Conservation (phyloP, 2,113 vertebrate genomes). For the Petaurus breviceps region DNA sequence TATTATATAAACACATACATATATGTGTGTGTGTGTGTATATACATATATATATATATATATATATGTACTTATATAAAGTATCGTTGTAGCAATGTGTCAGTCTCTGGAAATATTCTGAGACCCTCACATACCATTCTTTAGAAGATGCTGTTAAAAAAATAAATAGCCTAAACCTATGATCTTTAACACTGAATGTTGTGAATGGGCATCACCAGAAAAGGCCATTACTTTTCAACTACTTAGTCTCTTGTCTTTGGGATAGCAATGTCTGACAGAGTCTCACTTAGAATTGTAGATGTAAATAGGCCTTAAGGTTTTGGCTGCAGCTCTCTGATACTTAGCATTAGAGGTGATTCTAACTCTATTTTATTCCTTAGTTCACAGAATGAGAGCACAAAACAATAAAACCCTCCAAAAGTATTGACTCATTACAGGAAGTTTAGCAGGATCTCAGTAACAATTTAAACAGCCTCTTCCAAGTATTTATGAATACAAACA, state of each 20-base stretch:
- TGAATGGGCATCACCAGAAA: not conserved
- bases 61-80: not conserved
- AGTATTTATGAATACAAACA: conserved; percentile 42
- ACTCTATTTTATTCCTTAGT: conserved; percentile 2
- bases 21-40: not conserved
- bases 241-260: not conserved
- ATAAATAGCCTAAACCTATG: not conserved
- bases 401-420: not conserved
- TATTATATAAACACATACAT: not conserved
- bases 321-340: conserved; percentile 1
- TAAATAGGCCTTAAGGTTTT: not conserved
- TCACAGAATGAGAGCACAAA: not conserved
- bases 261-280: rapidly evolving
- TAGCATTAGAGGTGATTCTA: conserved; percentile 4
- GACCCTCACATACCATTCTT: not conserved
- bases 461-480: conserved; percentile 36
- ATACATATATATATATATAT: not conserved
- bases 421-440: not conserved
- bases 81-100: not conserved
- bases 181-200: not conserved
- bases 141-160: not conserved
- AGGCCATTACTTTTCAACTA: not conserved
- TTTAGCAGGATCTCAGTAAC: not conserved
- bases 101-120: not conserved
- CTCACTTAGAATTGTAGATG: not conserved